Evolutionary conservation across 2,797 vertebrate species (phyloP), one percentile per base, ranked within the genome.

Genomic region (Poecilia velifera): DNA sequence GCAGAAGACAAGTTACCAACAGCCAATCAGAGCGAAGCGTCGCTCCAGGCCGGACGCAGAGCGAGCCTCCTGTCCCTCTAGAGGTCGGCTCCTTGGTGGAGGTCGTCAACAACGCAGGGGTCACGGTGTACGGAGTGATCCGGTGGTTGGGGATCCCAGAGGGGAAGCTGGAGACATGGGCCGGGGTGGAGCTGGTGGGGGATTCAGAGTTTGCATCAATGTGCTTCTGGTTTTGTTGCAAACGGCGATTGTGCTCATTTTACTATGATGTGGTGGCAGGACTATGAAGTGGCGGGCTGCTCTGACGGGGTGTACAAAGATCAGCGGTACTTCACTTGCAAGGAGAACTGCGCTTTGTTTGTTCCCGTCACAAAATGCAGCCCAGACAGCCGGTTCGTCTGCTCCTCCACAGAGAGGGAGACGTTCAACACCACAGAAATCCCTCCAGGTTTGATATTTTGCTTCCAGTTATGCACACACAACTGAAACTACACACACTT

Each of bases 71-170:
- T 14, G 46, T 31, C 18, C 81, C 79, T 36, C 68, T 96, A 77
- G 95, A 96, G 87, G 88, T 94, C 82, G 96, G 94, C 3, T 96
- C 95, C 34, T 80, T 95, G 91, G 95, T 95, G 89, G 95, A 96
- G 88, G 91, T 96, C 74, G 25, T 82, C 77, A 93, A 94, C 55
- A 90, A 86, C 81, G 83, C 78, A 0, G 92, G 93, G 76, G 47
- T 94, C 79, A 92, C 84, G 3, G 90, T 95, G 76, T 95, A 95
- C 0, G 96, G 96, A 36, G 95, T 96, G 34, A 84, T 96, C 76
- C 92, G 76, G 51, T 96, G 96, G 96, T 85, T 95, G 78, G 96
- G 96, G 20, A 45, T 91, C 71, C 94, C 81, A 1, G 79, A 16
- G 18, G 94, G 93, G 55, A 94, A 93, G 86, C 89, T 66, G 1